Base-by-base conservation (phyloP, 2,888 invertebrate genomes). In the Crioceris asparagi region DNA sequence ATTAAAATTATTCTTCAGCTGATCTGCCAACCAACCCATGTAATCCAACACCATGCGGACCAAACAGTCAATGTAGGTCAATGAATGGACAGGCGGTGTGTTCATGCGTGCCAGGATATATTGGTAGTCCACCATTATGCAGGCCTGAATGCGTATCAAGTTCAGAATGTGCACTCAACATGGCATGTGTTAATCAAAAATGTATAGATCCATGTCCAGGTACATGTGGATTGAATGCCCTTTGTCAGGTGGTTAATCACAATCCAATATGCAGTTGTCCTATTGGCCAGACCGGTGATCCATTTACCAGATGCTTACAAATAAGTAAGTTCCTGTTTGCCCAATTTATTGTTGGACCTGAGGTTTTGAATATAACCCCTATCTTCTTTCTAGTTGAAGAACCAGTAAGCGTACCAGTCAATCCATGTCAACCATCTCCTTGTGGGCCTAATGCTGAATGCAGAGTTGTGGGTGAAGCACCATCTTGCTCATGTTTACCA, bases 401-500 rank as follows among this genome's bases (percentile, higher is more conserved):
- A 53, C 46, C 51, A 35, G 49, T 53, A n/a, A 50, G 45, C 14
- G 41, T 49, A 29, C 54, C 56, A 31, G 50, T 46, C 35, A 49
- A 70, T 45, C 77, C 75, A 3, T 79, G 79, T 47, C 59, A 68
- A 31, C 78, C 77, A 29, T 73, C 74, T 8, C 79, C 78, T 7
- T 77, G 78, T 53, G 77, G 76, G 8, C 60, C 70, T 4, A 75
- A 75, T 51, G 75, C 60, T 47, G 65, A 61, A 53, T 86, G 85
- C 54, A 74, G 75, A 56, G 72, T 75, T 45, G 65, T 71, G n/a
- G 75, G 75, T 29, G 77, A 74, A 25, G 66, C 75, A 27, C 81
- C 83, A 1, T 76, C 80, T 4, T 87, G 87, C 55, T 79, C 82
- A 3, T 87, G 87, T 52, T 64, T 77, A 17, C 66, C 70, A 32